phyloP scores from a whole-genome alignment of 2,113 vertebrate genomes.

The Calidris pygmaea region DNA sequence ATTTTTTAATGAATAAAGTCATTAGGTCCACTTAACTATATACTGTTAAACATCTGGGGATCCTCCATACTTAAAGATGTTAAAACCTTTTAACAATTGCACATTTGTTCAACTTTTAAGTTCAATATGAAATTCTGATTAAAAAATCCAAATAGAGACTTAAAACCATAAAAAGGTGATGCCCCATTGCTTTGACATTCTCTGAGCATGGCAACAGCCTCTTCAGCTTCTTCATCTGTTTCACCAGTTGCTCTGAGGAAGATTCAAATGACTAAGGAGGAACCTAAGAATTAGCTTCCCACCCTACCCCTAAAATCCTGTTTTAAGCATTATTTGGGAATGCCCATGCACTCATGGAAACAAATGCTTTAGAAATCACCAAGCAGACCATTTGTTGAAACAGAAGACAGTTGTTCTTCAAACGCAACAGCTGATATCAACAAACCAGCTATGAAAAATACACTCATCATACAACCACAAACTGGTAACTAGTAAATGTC shows the following conservation, averaged over 20 bases:
- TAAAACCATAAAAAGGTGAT: not conserved
- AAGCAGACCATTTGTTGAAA: conserved; percentile 46
- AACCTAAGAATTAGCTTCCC: not conserved
- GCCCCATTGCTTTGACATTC: not conserved
- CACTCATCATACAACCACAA: not conserved
- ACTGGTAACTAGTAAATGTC: not conserved
- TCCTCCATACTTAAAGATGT: not conserved
- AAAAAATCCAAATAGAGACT: not conserved
- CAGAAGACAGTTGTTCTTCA: conserved; percentile 8
- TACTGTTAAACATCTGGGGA: not conserved
- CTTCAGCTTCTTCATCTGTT: not conserved
- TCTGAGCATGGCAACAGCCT: not conserved
- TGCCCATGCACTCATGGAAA: not conserved
- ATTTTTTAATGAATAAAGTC: not conserved
- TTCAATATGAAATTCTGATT: not conserved
- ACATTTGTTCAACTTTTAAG: not conserved
- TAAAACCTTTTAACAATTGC: not conserved
- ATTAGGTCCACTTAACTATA: not conserved
- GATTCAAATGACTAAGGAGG: not conserved
- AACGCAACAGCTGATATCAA: conserved; percentile 10
- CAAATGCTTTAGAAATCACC: not conserved
- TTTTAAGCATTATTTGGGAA: not conserved
- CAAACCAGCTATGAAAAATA: not conserved
- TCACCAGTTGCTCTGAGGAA: not conserved
- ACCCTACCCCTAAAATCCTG: not conserved